phyloP scores from a whole-genome alignment of 2,797 vertebrate species.

The Toxotes lorentzi region DNA sequence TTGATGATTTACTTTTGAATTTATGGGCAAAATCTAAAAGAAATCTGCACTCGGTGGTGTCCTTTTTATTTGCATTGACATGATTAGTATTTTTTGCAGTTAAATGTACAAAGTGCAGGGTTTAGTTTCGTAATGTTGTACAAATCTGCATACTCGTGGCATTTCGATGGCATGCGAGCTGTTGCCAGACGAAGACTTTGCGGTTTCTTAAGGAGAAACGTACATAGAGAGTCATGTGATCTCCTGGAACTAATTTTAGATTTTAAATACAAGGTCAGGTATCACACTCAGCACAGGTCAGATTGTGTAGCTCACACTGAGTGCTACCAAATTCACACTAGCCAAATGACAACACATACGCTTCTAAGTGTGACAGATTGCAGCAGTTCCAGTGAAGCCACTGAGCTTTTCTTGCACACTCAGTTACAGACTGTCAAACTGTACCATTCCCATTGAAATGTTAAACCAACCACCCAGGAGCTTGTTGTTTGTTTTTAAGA shows the following conservation, averaged over 20 bases:
- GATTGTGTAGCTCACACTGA: slow-evolving; percentile 55
- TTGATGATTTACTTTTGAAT: slow-evolving; percentile 58
- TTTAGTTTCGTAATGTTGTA: not conserved
- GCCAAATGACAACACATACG: slow-evolving; percentile 65
- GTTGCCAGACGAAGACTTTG: slow-evolving; percentile 28
- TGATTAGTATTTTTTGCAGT: slow-evolving; percentile 19
- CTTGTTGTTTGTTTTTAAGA: slow-evolving; percentile 57
- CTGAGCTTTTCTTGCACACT: slow-evolving; percentile 64
- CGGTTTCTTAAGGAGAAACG: slow-evolving; percentile 27
- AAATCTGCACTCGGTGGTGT: slow-evolving; percentile 14
- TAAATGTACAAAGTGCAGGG: not conserved
- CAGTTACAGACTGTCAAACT: slow-evolving; percentile 63
- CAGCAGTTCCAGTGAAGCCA: slow-evolving; percentile 71
- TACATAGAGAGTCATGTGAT: slow-evolving; percentile 17
- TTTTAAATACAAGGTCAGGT: slow-evolving; percentile 65
- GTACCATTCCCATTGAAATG: slow-evolving; percentile 54
- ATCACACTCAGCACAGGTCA: slow-evolving; percentile 37
- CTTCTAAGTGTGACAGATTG: slow-evolving; percentile 73
- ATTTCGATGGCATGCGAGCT: slow-evolving; percentile 16
- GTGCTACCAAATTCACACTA: slow-evolving; percentile 60
- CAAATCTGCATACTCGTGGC: slow-evolving; percentile 14
- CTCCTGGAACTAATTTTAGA: slow-evolving; percentile 67
- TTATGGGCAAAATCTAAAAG: slow-evolving; percentile 35
- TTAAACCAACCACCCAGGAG: slow-evolving; percentile 27
- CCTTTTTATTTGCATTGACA: slow-evolving; percentile 10